Base-by-base conservation (phyloP, 2,888 invertebrate genomes). In the Habroteleia sp. region DNA sequence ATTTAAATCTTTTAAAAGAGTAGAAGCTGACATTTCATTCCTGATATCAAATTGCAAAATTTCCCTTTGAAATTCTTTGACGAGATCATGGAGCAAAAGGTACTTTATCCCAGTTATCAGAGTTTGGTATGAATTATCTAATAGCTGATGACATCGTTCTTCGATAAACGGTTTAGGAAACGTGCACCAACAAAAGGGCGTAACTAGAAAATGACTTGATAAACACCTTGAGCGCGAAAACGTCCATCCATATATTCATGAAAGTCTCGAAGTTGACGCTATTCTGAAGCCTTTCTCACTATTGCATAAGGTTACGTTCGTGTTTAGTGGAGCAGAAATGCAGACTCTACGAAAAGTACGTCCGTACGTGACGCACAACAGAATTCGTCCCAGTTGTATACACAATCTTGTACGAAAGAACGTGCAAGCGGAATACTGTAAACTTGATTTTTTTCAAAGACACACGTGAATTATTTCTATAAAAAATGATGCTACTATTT, bases 161-260 rank as follows among this genome's bases (percentile, higher is more conserved):
- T 8, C 29, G 46, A 25, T 25, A 23, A 11, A 52, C 37, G 33
- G 31, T 54, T 62, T 37, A 48, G 66, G 42, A 42, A 20, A 0
- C 39, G 11, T 58, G 11, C 11, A 27, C 76, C 62, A 60, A 74
- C 63, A 77, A 65, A 79, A 80, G 77, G 81, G 78, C 79, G 79
- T 79, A 82, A 81, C 79, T 81, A 77, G 81, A 81, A 82, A 84
- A 83, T 81, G 80, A 79, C 78, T 81, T 83, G 84, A 84, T 81
- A 83, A 84, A 84, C 84, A 84, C 83, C 83, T 80, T 80, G 77
- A 79, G 80, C 48, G 56, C 79, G 81, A 79, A 80, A 80, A 81
- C 81, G 82, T 81, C 72, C 72, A 81, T 83, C 80, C 82, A 83
- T 84, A 80, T 81, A 84, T 84, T 84, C 84, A 83, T 84, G 81